Percentiles rank a stretch among this genome's conserved stretches.
These are phyloP conservation scores for Melipona beecheii DNA, from an alignment of 2,888 invertebrate species.

Conservation along the genomic window DNA sequence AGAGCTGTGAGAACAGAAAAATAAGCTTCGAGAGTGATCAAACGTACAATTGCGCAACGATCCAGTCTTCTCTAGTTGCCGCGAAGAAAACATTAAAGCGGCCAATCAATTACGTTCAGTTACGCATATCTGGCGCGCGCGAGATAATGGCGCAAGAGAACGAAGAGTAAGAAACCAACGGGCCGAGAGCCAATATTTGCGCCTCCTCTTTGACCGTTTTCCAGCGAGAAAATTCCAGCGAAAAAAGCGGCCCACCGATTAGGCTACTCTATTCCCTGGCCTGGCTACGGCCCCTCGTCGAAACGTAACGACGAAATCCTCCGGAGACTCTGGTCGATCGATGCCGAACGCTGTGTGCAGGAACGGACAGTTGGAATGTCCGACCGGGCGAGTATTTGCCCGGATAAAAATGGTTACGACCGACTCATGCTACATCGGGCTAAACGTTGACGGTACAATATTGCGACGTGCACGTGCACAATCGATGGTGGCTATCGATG, in stretches of 20 bases:
- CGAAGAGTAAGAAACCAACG: conserved; percentile 24
- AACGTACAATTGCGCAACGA: too few relatives aligned
- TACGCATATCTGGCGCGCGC: conserved; percentile 3
- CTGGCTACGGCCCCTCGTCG: conserved; percentile 39
- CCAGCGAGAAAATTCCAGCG: conserved; percentile 33
- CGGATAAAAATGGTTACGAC: conserved; percentile 66
- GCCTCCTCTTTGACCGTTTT: not conserved
- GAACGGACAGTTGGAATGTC: conserved; percentile 15
- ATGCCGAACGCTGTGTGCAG: conserved; percentile 6
- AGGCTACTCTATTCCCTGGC: conserved; percentile 51
- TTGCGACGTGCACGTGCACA: conserved; percentile 57
- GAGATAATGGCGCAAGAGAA: conserved; percentile 7
- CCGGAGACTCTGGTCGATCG: conserved; percentile 57
- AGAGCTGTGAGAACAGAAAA: too few relatives aligned
- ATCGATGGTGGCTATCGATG: conserved; percentile 37
- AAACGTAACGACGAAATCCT: conserved; percentile 37
- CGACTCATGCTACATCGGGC: conserved; percentile 41
- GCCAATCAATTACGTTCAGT: not conserved
- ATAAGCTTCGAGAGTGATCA: not conserved
- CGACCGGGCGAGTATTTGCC: conserved; percentile 51
- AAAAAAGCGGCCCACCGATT: conserved; percentile 35
- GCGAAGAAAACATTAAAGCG: too few relatives aligned
- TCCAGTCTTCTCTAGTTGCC: not conserved
- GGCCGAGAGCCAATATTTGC: conserved; percentile 22
- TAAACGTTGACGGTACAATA: conserved; percentile 69